phyloP scores from a whole-genome alignment of 2,113 vertebrate genomes.

The Limnothrissa miodon region DNA sequence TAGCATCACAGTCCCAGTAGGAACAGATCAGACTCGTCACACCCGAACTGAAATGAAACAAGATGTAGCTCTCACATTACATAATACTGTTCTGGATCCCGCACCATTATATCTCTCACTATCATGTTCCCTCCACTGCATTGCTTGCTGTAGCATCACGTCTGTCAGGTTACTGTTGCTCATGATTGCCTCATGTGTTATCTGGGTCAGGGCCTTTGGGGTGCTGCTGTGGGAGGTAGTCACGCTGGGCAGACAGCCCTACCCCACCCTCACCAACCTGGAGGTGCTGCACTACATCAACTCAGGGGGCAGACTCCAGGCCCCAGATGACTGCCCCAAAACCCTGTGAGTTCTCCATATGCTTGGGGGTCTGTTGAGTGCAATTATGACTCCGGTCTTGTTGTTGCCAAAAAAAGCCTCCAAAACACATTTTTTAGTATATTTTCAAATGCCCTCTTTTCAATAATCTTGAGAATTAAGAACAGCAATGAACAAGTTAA shows the following conservation, averaged over 20 bases:
- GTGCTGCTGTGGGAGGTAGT: constrained; percentile 75
- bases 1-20: no score
- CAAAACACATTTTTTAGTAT: no score
- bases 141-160: not conserved
- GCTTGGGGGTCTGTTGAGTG: no score
- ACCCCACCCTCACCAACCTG: constrained; percentile 74
- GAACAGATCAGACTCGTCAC: no score
- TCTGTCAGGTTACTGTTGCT: not conserved
- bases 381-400: no score
- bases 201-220: constrained; percentile 71
- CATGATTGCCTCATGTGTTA: not conserved
- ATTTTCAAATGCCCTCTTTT: not conserved
- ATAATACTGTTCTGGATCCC: no score
- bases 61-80: no score
- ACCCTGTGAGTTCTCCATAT: constrained; percentile 64
- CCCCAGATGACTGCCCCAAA: constrained; percentile 70
- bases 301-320: constrained; percentile 66
- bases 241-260: constrained; percentile 75
- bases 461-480: not conserved
- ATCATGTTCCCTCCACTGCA: no score
- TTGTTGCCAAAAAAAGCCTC: not conserved
- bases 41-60: no score
- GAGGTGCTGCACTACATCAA: constrained; percentile 72
- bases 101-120: no score
- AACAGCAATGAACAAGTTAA: not conserved